Evolutionary conservation across 2,888 invertebrate species (phyloP), one percentile per base, ranked within the genome.

Genomic region (Scotopteryx bipunctaria): DNA sequence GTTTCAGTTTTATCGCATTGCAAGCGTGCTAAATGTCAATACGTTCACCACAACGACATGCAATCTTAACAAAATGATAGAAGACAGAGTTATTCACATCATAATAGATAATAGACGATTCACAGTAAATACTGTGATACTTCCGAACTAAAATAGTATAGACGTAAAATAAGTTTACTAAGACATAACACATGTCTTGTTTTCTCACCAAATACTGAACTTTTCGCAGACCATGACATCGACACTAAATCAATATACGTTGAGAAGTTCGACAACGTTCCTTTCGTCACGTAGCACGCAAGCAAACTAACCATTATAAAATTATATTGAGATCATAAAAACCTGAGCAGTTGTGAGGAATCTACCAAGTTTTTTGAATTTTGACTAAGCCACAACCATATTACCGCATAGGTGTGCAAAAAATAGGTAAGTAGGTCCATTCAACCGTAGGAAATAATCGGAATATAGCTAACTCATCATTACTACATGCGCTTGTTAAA

Each of bases 231-330:
- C 57, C 61, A 61, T 46, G 33, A 33, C 57, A 59, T 57, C 61
- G 43, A 50, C 53, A 33, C 37, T 62, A 50, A 70, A 67, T 70
- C 68, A 72, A 75, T 69, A 69, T 61, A 50, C 57, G 33, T 53
- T 1, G 55, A 63, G 53, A 38, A 53, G 33, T 40, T 55, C 46
- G 67, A 59, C 63, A 61, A 78, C 80, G 73, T 63, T 69, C 49
- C 50, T 35, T 57, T 36, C 49, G 71, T 78, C 81, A 81, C 79
- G 81, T 81, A 78, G 57, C 72, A 55, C 46, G 19, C 52, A 16
- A 46, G 49, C 56, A 25, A 11, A 11, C 35, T 13, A 15, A 9
- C n/a, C 14, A n/a, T 9, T 27, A 17, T 9, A 9, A 27, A 11
- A 11, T 27, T 25, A 5, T 9, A n/a, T n/a, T n/a, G n/a, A n/a